Conservation (phyloP, 2,888 invertebrate species). For the Altica lythri region DNA sequence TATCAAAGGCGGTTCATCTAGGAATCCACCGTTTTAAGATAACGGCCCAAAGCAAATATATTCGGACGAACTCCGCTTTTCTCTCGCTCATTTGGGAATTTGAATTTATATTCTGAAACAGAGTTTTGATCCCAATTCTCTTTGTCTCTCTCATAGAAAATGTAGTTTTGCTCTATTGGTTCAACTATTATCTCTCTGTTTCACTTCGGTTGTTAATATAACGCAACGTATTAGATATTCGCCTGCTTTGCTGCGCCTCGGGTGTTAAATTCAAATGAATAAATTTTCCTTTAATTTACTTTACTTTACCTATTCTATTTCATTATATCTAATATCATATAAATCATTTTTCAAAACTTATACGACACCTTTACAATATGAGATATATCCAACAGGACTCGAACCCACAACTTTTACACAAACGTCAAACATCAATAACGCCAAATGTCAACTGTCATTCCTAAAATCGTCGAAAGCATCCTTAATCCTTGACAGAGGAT, state of each 20-base stretch:
- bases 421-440: too few species aligned
- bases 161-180: constrained; percentile 51
- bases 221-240: constrained; percentile 13
- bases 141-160: constrained; percentile 36
- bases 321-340: too few species aligned
- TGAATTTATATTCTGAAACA: constrained; percentile 53
- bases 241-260: not conserved
- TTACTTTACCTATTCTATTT: too few species aligned
- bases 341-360: too few species aligned
- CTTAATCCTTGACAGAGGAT: too few species aligned
- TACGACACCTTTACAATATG: too few species aligned
- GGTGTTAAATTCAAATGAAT: constrained; percentile 8
- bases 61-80: constrained; percentile 45
- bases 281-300: constrained; percentile 6
- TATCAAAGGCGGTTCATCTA: constrained; percentile 57
- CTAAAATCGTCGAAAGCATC: too few species aligned
- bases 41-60: constrained; percentile 52
- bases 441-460: too few species aligned
- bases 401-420: too few species aligned
- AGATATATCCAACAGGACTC: too few species aligned
- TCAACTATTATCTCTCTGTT: constrained; percentile 45
- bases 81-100: constrained; percentile 55
- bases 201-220: constrained; percentile 30
- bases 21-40: constrained; percentile 54
- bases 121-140: constrained; percentile 47